Evolutionary conservation across 2,888 invertebrate species (phyloP).

Genomic region (Cataglyphis albicans): DNA sequence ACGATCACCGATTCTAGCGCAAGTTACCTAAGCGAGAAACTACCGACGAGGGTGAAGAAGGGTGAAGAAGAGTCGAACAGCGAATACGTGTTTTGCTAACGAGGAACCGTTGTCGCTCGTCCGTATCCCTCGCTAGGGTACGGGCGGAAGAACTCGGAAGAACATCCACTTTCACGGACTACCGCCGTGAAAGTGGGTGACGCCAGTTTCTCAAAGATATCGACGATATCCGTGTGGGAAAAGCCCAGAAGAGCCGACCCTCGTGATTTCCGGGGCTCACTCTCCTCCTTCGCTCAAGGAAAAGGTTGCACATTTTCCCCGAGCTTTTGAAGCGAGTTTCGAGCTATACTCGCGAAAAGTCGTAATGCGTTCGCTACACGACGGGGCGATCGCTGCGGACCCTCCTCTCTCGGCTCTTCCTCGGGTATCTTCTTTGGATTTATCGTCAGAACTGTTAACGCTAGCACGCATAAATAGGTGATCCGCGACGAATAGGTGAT

Average conservation of each 20-base stretch:
- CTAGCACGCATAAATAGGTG: slow-evolving; percentile 59
- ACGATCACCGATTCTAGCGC: background rate
- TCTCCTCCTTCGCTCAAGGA: background rate
- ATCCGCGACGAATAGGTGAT: slow-evolving; percentile 58
- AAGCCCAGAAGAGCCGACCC: slow-evolving; percentile 64
- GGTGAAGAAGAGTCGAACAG: slow-evolving; percentile 62
- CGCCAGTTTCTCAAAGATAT: slow-evolving; percentile 72
- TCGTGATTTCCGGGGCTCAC: slow-evolving; percentile 68
- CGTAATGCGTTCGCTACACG: slow-evolving; percentile 71
- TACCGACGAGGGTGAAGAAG: slow-evolving; percentile 13
- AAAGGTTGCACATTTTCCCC: slow-evolving; percentile 10
- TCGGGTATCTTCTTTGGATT: slow-evolving; percentile 49
- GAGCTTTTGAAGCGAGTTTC: background rate
- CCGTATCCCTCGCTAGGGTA: slow-evolving; percentile 54
- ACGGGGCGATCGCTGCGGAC: slow-evolving; percentile 64
- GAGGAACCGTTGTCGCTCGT: slow-evolving; percentile 81
- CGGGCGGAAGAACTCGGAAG: slow-evolving; percentile 49
- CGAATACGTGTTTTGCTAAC: slow-evolving; percentile 79
- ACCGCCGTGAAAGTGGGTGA: slow-evolving; percentile 70
- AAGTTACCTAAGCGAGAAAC: background rate
- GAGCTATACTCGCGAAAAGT: slow-evolving; percentile 63
- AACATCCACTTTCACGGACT: slow-evolving; percentile 64
- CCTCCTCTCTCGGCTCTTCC: slow-evolving; percentile 18
- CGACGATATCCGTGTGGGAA: slow-evolving; percentile 76
- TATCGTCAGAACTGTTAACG: slow-evolving; percentile 65